phyloP scores from a whole-genome alignment of 2,888 invertebrate species.

The Tineola bisselliella region DNA sequence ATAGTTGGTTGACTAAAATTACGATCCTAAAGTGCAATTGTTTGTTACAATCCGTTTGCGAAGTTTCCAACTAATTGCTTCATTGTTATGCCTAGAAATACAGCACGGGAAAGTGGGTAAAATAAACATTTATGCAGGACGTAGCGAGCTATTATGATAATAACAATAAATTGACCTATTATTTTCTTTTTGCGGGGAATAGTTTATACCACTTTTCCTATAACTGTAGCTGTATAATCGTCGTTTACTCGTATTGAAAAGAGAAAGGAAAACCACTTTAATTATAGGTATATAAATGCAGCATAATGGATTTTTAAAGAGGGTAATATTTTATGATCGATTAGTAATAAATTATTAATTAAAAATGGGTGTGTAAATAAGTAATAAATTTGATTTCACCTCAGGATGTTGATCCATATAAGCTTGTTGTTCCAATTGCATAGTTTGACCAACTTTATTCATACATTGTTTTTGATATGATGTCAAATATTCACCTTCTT shows the following conservation, averaged over 20 bases:
- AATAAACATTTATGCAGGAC: conserved; percentile 6
- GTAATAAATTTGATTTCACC: conserved; percentile 32
- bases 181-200: background rate
- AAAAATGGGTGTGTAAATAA: too few species aligned
- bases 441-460: conserved; percentile 30
- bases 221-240: too few species aligned
- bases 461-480: conserved; percentile 36
- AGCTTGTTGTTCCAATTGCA: conserved; percentile 48
- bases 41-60: background rate
- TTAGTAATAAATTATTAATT: too few species aligned
- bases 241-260: too few species aligned
- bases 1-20: background rate
- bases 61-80: background rate
- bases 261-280: too few species aligned
- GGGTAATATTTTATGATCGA: too few species aligned
- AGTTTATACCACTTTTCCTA: background rate
- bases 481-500: conserved; percentile 19
- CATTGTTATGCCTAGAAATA: background rate
- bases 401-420: conserved; percentile 46
- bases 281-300: too few species aligned
- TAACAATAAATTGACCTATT: conserved; percentile 2
- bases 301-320: too few species aligned
- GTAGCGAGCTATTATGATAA: background rate
- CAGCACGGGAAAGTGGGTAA: background rate
- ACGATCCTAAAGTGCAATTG: background rate